These are phyloP conservation scores for Contarinia nasturtii DNA, from an alignment of 1,140 invertebrate species.

Conservation along the genomic window DNA sequence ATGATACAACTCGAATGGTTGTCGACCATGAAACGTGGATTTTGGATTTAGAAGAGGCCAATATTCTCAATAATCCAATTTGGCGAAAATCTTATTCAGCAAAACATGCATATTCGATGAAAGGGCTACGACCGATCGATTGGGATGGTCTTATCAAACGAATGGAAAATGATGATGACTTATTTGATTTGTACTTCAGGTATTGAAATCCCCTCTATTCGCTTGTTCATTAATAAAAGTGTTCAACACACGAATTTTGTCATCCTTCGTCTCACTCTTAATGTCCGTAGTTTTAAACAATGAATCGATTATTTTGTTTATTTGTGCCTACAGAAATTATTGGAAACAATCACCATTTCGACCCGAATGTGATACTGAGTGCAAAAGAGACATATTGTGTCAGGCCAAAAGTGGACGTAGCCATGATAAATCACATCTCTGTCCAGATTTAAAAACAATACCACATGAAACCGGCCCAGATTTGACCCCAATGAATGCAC, in stretches of 20 bases:
- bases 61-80: constrained; percentile 61
- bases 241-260: no score
- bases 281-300: background rate
- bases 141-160: constrained; percentile 64
- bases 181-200: constrained; percentile 74
- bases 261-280: background rate
- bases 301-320: background rate
- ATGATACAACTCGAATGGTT: constrained; percentile 51
- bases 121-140: constrained; percentile 51
- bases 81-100: constrained; percentile 71
- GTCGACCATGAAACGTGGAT: constrained; percentile 82
- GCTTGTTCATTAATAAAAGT: no score
- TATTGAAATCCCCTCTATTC: no score
- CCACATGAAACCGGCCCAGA: background rate
- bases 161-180: constrained; percentile 57
- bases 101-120: constrained; percentile 53
- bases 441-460: constrained; percentile 11
- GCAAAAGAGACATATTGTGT: constrained; percentile 58
- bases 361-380: constrained; percentile 51
- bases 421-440: constrained; percentile 57
- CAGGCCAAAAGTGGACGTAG: constrained; percentile 59
- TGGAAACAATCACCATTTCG: constrained; percentile 63
- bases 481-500: background rate
- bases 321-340: constrained; percentile 43
- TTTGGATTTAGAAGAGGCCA: constrained; percentile 77